Conservation (phyloP, 1,140 invertebrate genomes). For the Mercenaria mercenaria region DNA sequence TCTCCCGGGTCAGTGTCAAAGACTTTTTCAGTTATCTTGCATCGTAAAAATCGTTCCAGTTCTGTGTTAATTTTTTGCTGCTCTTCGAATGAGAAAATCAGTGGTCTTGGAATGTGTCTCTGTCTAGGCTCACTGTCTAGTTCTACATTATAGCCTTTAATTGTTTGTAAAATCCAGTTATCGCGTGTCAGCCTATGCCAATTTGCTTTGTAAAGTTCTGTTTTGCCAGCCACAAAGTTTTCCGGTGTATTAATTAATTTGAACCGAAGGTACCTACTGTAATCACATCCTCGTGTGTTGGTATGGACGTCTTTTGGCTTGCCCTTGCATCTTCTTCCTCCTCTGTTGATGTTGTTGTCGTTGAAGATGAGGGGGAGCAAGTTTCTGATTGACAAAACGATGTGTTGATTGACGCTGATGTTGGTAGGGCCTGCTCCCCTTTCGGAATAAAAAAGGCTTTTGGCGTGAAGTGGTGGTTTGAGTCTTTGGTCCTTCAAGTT, state of each 20-base stretch:
- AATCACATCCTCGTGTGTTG: background rate
- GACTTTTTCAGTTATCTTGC: background rate
- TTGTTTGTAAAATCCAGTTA: background rate
- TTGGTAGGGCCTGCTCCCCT: background rate
- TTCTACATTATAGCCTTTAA: conserved; percentile 11
- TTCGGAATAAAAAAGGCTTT: background rate
- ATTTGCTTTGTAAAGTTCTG: background rate
- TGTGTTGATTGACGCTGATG: background rate
- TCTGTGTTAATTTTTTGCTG: background rate
- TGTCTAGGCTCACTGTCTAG: background rate
- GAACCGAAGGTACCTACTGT: background rate
- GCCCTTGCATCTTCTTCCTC: background rate
- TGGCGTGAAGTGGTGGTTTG: background rate
- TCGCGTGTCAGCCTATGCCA: background rate
- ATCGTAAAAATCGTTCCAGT: background rate
- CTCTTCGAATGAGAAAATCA: background rate
- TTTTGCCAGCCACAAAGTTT: conserved; percentile 14
- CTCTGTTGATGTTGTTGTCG: background rate
- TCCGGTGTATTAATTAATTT: background rate
- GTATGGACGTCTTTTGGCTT: background rate
- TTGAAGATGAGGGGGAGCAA: background rate
- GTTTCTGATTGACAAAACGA: background rate
- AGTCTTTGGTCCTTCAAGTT: background rate
- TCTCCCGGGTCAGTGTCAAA: background rate
- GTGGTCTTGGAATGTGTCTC: background rate